Base-by-base conservation (phyloP, 1,140 invertebrate genomes). In the Drosophila ohnishii region DNA sequence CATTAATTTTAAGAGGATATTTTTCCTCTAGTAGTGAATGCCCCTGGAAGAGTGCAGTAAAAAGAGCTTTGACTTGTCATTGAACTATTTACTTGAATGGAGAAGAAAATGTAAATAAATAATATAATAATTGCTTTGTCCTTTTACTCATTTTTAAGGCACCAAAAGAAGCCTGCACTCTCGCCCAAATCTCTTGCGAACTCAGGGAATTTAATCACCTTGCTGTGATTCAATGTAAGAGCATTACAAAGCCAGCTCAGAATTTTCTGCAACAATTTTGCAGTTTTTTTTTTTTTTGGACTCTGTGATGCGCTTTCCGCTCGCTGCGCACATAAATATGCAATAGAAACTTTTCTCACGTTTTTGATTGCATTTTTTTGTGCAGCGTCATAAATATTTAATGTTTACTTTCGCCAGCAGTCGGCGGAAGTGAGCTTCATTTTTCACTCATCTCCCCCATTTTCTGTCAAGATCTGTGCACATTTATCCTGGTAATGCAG, bases 341-440 rank as follows among this genome's bases (percentile, higher is more conserved):
- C 83, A 88, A 87, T 88, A 84, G 84, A 88, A 87, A 87, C 84
- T 87, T 87, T 88, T 88, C 83, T 87, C 80, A 87, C 83, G 84
- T 88, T 88, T 88, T 80, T 84, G 84, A 83, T 87, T 84, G 84
- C 72, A 78, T 88, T 87, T 88, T 88, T 83, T 87, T 88, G 71
- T 80, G 84, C 79, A 80, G 35, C 67, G 69, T 83, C 80, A 88
- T 88, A 87, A 87, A 87, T 87, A 87, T 87, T 88, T 80, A 88
- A 88, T 86, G 76, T 75, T 75, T 83, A 67, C 80, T 76, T 87
- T 70, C 34, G 30, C 37, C 25, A 48, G 71, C 62, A 66, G 40
- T 28, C 59, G 30, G 35, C 59, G 25, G 37, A 69, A 40, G 30
- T 19, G 22, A 70, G 67, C 65, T 50, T 58, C 67, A 71, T 71